Evolutionary conservation across 2,113 vertebrate species (phyloP), one percentile per base, ranked within the genome.

Genomic region (Sylvicapra grimmia): DNA sequence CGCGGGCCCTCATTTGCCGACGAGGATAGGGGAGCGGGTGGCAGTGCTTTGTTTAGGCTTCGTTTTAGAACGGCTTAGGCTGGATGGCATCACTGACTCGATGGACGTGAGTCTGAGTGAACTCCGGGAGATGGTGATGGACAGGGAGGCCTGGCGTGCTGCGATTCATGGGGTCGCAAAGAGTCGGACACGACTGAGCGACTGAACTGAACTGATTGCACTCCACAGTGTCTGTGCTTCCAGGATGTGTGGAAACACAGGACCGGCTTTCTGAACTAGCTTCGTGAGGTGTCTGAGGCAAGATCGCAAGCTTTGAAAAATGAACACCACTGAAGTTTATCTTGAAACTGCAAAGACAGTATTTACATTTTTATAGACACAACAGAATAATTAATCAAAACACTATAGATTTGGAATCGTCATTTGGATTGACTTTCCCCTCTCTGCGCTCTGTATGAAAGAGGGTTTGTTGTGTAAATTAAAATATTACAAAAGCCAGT

Each of bases 331-430:
- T 83, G 47, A 82, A 93, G 79, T 97, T 87, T 96, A 68, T 97
- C 86, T 95, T 97, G 92, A 86, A 92, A 89, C 85, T 94, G 89
- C 75, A 93, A 88, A 56, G 96, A 87, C 84, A 97, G 96, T 96
- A 94, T 97, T 98, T 95, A 92, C 94, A 51, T 88, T 80, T 59
- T 63, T 47, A 44, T 86, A 36, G 49, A n/a, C 40, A 63, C 63
- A 75, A 79, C 49, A 83, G 63, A 97, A 91, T 94, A 90, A 90
- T 61, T 72, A 79, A 97, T 93, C 56, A 85, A 92, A 96, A 95
- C 85, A 95, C 14, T 58, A 40, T 3, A 13, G 19, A 85, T 95
- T 96, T 96, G 94, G 80, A 90, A 59, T 84, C 80, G 65, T 95
- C 61, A 36, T 93, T 92, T 93, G 95, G 80, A 44, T 86, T 90